These are phyloP conservation scores for Choloepus didactylus DNA, from an alignment of 2,797 vertebrate species.

Conservation along the genomic window DNA sequence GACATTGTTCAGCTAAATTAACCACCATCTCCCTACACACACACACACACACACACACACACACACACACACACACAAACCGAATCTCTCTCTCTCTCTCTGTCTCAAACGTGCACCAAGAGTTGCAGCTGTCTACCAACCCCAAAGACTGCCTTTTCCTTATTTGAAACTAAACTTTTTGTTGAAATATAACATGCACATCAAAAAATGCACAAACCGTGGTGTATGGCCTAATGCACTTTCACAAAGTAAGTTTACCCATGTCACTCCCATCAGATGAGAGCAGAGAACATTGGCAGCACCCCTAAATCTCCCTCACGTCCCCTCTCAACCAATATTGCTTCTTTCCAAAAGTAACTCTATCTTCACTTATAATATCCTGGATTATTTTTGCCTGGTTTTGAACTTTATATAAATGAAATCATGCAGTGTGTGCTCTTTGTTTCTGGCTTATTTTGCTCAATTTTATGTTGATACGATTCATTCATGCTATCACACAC, in stretches of 20 bases:
- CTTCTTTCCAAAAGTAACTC: background rate
- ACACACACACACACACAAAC: too few species aligned
- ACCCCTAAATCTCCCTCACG: background rate
- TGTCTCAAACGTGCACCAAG: background rate
- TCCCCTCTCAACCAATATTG: too few species aligned
- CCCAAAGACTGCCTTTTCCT: background rate
- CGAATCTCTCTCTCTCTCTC: too few species aligned
- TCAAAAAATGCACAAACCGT: background rate
- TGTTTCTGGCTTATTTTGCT: background rate
- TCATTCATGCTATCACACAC: fast-evolving
- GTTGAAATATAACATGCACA: background rate
- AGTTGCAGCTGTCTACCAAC: background rate
- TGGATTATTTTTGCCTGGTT: background rate
- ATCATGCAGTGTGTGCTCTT: background rate
- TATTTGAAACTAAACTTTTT: background rate
- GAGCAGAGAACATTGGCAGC: fast-evolving
- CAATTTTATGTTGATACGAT: background rate
- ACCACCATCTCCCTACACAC: background rate
- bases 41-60: too few species aligned
- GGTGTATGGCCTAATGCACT: fast-evolving
- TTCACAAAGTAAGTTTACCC: background rate
- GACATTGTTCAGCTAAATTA: background rate
- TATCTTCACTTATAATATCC: background rate
- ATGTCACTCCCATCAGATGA: background rate
- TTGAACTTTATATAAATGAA: background rate